phyloP scores from a whole-genome alignment of 2,797 vertebrate genomes.

The Acestrorhynchus altus region DNA sequence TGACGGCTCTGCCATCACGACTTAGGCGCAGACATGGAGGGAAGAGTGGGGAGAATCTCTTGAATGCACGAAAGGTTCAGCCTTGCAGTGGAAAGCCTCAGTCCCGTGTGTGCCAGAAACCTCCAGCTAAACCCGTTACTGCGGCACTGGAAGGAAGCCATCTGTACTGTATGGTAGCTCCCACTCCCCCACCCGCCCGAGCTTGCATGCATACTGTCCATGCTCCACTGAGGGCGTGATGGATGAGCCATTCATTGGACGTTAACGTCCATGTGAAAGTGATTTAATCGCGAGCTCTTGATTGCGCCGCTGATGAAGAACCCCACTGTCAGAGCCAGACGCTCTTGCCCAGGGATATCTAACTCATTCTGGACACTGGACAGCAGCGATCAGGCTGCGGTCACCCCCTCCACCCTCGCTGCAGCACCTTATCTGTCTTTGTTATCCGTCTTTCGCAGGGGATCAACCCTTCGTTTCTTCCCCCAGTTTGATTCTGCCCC shows the following conservation, averaged over 20 bases:
- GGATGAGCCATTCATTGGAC: constrained; percentile 62
- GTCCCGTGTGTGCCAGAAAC: constrained; percentile 20
- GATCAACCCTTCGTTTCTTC: constrained; percentile 63
- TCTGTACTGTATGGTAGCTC: constrained; percentile 15
- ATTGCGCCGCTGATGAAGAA: constrained; percentile 70
- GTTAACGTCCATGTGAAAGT: constrained; percentile 66
- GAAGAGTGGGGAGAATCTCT: constrained; percentile 13
- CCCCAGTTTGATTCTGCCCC: constrained; percentile 50
- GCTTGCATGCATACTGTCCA: constrained; percentile 25
- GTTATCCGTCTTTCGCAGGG: constrained; percentile 62
- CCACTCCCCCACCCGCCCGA: background rate
- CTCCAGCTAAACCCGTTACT: constrained; percentile 6
- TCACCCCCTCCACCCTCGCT: background rate
- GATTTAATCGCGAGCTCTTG: constrained; percentile 72
- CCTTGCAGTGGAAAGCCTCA: background rate
- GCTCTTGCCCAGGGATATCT: constrained; percentile 57
- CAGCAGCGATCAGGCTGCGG: constrained; percentile 22
- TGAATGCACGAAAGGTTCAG: constrained; percentile 3
- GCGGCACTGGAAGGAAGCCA: constrained; percentile 6
- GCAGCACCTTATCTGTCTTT: constrained; percentile 65
- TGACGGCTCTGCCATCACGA: constrained; percentile 29
- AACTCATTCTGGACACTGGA: constrained; percentile 55
- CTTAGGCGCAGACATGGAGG: background rate
- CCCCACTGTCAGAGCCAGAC: constrained; percentile 61
- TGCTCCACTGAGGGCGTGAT: constrained; percentile 56